A percentile compares a stretch with the other conserved stretches of the same genome.
phyloP scores from a whole-genome alignment of 2,113 vertebrate genomes.

The Enhydra lutris region DNA sequence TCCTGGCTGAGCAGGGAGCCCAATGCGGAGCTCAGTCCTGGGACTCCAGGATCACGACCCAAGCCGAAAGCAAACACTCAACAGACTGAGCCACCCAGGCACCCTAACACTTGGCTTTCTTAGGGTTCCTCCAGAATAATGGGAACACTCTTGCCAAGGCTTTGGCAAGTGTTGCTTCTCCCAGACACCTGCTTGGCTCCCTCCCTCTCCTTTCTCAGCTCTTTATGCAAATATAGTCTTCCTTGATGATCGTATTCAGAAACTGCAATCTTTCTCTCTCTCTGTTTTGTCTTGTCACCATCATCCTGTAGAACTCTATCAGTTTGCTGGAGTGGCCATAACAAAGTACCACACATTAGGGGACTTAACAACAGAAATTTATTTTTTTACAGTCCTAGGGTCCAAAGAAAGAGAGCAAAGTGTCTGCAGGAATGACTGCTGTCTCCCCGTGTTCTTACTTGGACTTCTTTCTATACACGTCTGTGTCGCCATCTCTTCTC shows the following conservation, averaged over 20 bases:
- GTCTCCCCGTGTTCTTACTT: neutral
- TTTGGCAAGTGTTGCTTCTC: neutral
- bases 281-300: neutral
- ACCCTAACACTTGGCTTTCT: neutral
- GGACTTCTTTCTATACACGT: neutral
- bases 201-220: neutral
- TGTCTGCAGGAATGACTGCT: neutral
- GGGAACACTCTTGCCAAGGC: neutral
- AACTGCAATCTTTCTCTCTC: neutral
- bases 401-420: neutral
- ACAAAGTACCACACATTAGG: too few relatives aligned
- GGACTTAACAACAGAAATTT: neutral
- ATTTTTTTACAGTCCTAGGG: neutral
- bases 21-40: accelerated
- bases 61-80: neutral
- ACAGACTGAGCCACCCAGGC: neutral
- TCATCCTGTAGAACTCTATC: neutral
- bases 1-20: neutral
- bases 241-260: neutral
- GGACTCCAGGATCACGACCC: neutral
- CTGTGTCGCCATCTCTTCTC: neutral
- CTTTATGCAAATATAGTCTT: neutral
- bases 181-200: neutral
- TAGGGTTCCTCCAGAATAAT: neutral
- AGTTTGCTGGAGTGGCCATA: neutral